phyloP scores from a whole-genome alignment of 2,797 vertebrate genomes.

The Pterois miles region DNA sequence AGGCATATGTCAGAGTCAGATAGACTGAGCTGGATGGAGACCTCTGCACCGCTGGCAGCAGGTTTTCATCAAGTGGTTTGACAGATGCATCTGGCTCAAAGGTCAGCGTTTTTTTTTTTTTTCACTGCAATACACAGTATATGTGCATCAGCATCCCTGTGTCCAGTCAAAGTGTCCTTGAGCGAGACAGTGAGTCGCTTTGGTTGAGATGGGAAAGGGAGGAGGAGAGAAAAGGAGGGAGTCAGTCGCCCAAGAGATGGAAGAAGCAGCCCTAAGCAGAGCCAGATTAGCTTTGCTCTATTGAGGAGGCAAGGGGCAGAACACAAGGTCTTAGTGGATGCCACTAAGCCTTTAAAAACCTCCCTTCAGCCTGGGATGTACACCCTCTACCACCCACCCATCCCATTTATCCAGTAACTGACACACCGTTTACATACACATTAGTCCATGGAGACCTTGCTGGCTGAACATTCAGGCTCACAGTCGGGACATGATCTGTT shows the following conservation, averaged over 20 bases:
- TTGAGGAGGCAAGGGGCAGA: slow-evolving; percentile 76
- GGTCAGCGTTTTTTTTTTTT: slow-evolving; percentile 43
- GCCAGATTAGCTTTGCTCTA: slow-evolving; percentile 77
- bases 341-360: slow-evolving; percentile 72
- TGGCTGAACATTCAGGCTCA: slow-evolving; percentile 43
- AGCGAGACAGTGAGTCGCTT: slow-evolving; percentile 37
- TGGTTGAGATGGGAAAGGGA: neutral
- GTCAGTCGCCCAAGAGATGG: slow-evolving; percentile 33
- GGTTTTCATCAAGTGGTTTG: slow-evolving; percentile 37
- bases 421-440: slow-evolving; percentile 65
- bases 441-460: slow-evolving; percentile 60
- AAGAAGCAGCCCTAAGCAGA: slow-evolving; percentile 48
- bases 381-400: neutral
- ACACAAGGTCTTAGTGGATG: slow-evolving; percentile 65
- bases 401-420: slow-evolving; percentile 60
- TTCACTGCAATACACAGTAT: neutral
- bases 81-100: slow-evolving; percentile 40
- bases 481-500: slow-evolving; percentile 56
- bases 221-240: neutral
- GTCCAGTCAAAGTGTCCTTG: slow-evolving; percentile 61
- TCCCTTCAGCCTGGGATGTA: slow-evolving; percentile 50
- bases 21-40: slow-evolving; percentile 13
- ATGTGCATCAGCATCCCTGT: slow-evolving; percentile 35
- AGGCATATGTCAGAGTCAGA: neutral
- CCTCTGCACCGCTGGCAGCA: slow-evolving; percentile 3